These are phyloP conservation scores for Coelinius sp. DNA, from an alignment of 2,888 invertebrate genomes.

Conservation along the genomic window DNA sequence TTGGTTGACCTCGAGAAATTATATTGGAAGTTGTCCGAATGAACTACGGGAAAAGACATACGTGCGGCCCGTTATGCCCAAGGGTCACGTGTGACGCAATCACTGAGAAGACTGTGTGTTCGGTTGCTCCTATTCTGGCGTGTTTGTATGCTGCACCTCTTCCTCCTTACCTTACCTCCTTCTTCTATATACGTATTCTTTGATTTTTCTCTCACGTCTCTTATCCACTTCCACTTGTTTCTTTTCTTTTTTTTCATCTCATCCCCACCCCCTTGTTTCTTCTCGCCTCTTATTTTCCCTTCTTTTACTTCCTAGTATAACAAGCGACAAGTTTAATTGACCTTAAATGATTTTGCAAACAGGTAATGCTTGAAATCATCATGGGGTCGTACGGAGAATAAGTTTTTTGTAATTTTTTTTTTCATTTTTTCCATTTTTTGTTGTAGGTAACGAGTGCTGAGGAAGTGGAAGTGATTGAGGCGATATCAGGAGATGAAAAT, in stretches of 20 bases:
- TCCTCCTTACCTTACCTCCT: conserved; percentile 21
- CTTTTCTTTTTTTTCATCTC: neutral
- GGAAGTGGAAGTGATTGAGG: conserved; percentile 79
- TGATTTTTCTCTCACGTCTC: conserved; percentile 5
- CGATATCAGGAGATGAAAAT: conserved; percentile 72
- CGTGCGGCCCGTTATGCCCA: conserved; percentile 65
- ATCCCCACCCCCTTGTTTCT: too few relatives aligned
- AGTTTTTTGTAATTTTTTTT: neutral
- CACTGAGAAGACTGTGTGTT: conserved; percentile 47
- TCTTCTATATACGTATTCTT: conserved; percentile 40
- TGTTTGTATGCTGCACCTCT: conserved; percentile 46
- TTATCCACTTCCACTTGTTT: conserved; percentile 4
- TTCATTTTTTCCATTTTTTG: conserved; percentile 5
- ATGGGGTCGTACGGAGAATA: too few relatives aligned
- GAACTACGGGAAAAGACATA: conserved; percentile 60
- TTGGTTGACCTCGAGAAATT: conserved; percentile 21
- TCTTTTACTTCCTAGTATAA: neutral
- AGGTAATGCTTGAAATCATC: neutral
- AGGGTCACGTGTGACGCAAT: conserved; percentile 65
- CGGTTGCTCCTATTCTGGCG: conserved; percentile 61
- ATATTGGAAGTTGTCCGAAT: conserved; percentile 58
- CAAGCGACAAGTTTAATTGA: neutral
- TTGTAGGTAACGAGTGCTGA: conserved; percentile 69
- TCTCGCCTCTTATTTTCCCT: neutral
- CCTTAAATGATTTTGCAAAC: neutral